A percentile compares a stretch with the other conserved stretches of the same genome.
Conservation (phyloP, 2,888 invertebrate genomes). For the Erynnis tages region DNA sequence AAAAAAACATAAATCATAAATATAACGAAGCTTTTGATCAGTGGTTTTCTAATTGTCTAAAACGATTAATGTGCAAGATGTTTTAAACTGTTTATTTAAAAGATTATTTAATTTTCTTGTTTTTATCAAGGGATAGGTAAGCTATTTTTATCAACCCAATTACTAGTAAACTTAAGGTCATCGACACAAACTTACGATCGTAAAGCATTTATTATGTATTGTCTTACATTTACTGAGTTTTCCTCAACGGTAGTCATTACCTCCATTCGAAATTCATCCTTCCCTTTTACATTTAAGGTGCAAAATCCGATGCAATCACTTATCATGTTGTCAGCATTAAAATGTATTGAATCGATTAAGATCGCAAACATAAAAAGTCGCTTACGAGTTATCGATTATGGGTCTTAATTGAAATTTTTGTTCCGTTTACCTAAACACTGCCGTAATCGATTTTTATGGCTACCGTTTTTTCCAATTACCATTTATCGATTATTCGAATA, state of each 20-base stretch:
- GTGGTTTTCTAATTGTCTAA: too few relatives aligned
- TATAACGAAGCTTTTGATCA: too few relatives aligned
- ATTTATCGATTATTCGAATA: background rate
- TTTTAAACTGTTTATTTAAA: too few relatives aligned
- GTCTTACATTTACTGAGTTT: constrained; percentile 7
- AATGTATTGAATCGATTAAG: constrained; percentile 58
- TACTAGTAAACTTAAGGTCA: too few relatives aligned
- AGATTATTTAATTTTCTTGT: too few relatives aligned
- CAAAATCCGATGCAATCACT: constrained; percentile 5
- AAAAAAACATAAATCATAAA: too few relatives aligned
- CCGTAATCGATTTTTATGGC: constrained; percentile 19
- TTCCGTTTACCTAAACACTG: constrained; percentile 23
- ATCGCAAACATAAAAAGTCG: constrained; percentile 51
- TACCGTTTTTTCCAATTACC: constrained; percentile 8
- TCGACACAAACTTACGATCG: too few relatives aligned
- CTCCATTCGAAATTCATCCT: background rate
- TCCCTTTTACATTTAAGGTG: background rate
- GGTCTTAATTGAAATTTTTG: constrained; percentile 27
- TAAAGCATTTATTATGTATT: too few relatives aligned
- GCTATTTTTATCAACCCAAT: too few relatives aligned
- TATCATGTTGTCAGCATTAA: constrained; percentile 43
- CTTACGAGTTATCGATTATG: constrained; percentile 53
- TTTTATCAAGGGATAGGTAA: too few relatives aligned
- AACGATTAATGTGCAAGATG: too few relatives aligned
- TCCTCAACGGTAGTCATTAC: background rate